These are phyloP conservation scores for Alethe diademata DNA, from an alignment of 2,113 vertebrate genomes.

Conservation along the genomic window DNA sequence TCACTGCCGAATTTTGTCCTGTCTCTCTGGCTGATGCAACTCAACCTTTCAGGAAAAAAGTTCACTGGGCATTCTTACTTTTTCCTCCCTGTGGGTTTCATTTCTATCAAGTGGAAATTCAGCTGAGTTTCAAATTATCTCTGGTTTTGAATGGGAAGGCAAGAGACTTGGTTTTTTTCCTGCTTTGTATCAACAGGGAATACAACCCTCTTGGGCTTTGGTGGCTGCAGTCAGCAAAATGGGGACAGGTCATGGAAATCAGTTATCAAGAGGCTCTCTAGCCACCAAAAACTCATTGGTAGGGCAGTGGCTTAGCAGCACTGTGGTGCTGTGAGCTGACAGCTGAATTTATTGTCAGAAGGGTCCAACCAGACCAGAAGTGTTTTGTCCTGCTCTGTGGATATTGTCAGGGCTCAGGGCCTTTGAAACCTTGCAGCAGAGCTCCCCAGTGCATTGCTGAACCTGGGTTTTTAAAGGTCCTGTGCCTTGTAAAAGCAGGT, in stretches of 20 bases:
- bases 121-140: not conserved
- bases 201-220: not conserved
- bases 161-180: not conserved
- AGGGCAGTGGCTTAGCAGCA: not conserved
- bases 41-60: not conserved
- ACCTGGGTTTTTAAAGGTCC: not conserved
- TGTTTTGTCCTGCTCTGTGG: not conserved
- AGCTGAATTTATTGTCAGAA: not conserved
- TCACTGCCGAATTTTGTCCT: not conserved
- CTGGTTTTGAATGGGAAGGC: not conserved
- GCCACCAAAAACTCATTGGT: not conserved
- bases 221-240: not conserved
- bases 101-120: not conserved
- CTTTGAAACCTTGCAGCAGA: not conserved
- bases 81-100: not conserved
- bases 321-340: not conserved
- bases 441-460: not conserved
- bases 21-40: not conserved
- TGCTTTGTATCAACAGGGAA: not conserved
- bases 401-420: not conserved
- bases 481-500: not conserved
- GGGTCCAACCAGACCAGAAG: fast-evolving
- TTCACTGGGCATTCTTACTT: not conserved
- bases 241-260: not conserved
- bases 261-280: not conserved